Evolutionary conservation across 2,797 vertebrate species (phyloP).

Genomic region (Catamblyrhynchus diadema): DNA sequence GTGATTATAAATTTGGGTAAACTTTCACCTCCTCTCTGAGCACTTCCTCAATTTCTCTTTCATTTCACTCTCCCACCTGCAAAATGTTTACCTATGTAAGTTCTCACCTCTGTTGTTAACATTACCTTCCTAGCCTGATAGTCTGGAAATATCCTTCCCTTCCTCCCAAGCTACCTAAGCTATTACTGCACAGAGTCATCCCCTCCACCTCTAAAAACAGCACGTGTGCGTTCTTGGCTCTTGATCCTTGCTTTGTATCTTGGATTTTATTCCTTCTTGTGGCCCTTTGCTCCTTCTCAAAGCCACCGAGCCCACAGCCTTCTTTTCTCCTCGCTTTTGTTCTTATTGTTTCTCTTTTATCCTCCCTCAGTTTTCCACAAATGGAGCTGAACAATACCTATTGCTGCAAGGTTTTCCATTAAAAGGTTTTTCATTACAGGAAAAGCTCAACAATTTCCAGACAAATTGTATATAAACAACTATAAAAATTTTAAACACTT

Average conservation of each 20-base stretch:
- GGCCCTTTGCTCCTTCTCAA: not conserved
- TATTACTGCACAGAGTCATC: not conserved
- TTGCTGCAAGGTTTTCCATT: not conserved
- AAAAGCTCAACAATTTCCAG: not conserved
- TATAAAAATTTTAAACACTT: not conserved
- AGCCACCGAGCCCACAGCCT: not conserved
- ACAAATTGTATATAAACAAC: not conserved
- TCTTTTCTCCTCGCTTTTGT: not conserved
- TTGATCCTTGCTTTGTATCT: not conserved
- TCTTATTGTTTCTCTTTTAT: not conserved
- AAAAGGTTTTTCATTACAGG: not conserved
- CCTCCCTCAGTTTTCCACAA: not conserved
- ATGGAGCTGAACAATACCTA: not conserved
- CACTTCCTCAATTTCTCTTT: not conserved
- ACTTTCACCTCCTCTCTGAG: not conserved
- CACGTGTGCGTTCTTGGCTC: fast-evolving
- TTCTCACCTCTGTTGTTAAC: not conserved
- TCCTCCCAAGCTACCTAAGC: not conserved
- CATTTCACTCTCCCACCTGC: not conserved
- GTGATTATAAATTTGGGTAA: not conserved
- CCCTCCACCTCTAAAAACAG: not conserved
- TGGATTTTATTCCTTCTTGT: not conserved
- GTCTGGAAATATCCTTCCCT: not conserved
- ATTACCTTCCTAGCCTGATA: not conserved
- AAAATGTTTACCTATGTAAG: not conserved